phyloP scores from a whole-genome alignment of 2,113 vertebrate genomes.

The Catagonus wagneri region DNA sequence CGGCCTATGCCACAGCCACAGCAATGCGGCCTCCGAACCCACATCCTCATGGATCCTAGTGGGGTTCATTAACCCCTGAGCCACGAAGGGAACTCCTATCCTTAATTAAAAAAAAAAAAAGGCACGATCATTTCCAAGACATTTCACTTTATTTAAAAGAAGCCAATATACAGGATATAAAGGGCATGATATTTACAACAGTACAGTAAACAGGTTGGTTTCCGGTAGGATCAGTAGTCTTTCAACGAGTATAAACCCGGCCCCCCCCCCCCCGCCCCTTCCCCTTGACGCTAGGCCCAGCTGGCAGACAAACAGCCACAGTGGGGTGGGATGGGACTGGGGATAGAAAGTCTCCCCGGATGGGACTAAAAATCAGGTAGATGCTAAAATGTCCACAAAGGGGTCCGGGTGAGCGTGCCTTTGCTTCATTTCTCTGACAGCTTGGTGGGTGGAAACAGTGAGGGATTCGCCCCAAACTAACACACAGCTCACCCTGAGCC shows the following conservation, averaged over 20 bases:
- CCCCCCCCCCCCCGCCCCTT: too few relatives aligned
- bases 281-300: constrained; percentile 55
- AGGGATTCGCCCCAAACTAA: not conserved
- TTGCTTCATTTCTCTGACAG: not conserved
- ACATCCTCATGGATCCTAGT: too few relatives aligned
- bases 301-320: constrained; percentile 63
- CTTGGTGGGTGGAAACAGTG: not conserved
- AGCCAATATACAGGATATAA: constrained; percentile 91
- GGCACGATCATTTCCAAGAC: constrained; percentile 69
- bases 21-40: too few relatives aligned
- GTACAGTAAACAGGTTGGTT: constrained; percentile 84
- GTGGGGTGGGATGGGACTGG: not conserved
- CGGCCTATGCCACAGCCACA: too few relatives aligned
- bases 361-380: constrained; percentile 61
- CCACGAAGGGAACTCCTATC: too few relatives aligned
- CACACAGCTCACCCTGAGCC: not conserved
- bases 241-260: constrained; percentile 72
- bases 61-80: too few relatives aligned
- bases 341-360: constrained; percentile 28
- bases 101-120: not conserved
- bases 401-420: not conserved
- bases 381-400: constrained; percentile 45
- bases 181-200: constrained; percentile 89
- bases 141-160: constrained; percentile 87
- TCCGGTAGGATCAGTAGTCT: constrained; percentile 85